Base-by-base conservation (phyloP, 1,140 invertebrate species). In the Hermatobates lingyangjiaoensis region DNA sequence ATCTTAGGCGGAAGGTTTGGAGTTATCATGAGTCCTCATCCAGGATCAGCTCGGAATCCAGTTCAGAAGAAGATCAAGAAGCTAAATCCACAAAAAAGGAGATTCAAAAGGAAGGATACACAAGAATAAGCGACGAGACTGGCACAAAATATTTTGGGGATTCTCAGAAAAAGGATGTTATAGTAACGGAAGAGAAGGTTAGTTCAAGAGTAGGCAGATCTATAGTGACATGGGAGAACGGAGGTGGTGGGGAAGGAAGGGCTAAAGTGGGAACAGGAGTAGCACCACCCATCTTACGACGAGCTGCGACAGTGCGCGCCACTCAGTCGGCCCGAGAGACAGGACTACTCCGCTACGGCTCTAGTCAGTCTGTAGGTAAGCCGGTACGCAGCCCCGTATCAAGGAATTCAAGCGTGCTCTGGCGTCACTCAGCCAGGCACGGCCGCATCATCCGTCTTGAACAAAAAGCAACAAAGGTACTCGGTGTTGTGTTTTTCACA, bases 391-490 rank as follows among this genome's bases (percentile, higher is more conserved):
- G 73, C 2, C 77, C 81, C 60, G 77, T 81, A 60, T 75, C 76
- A 0, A 69, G 80, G 38, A 82, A 81, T 52, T 82, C 81, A n/a
- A 83, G 79, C 62, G 79, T 86, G 1, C 78, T 85, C 18, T 85
- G 80, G 14, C 66, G 80, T 24, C 86, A 81, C 56, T 83, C 82
- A 1, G 83, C 82, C 2, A 69, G 83, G 0, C 83, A 88, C 59
- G 83, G 84, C 0, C 67, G 83, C 23, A 87, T 86, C 52, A 77
- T 89, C 44, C 69, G 81, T 0, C 66, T 87, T 27, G 89, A 94
- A 63, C 87, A 91, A 60, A 93, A 93, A 63, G 89, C 89, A 0
- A 92, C 87, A n/a, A 90, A 92, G 68, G 88, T 92, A 1, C 67
- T 93, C 3, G 88, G 88, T 1, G 82, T 93, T 0, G 87, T 94